Conservation (phyloP, 1,140 invertebrate genomes). For the Nylanderia fulva region DNA sequence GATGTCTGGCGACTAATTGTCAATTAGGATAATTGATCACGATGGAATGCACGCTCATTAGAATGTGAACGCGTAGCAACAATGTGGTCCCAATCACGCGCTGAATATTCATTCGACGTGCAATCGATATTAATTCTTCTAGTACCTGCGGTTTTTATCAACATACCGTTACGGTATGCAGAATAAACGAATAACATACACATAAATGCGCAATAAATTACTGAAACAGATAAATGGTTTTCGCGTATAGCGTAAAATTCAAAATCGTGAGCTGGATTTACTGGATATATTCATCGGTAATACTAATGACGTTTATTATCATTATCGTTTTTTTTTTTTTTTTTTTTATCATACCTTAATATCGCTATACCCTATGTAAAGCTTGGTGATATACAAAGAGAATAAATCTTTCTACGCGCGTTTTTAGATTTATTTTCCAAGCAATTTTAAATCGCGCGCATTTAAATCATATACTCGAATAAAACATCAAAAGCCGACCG, state of each 20-base stretch:
- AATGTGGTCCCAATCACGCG: constrained; percentile 45
- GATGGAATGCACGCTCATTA: constrained; percentile 41
- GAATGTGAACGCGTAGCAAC: constrained; percentile 36
- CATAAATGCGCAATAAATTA: constrained; percentile 45
- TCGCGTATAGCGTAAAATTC: constrained; percentile 29
- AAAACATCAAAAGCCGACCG: constrained; percentile 35
- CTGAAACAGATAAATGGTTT: constrained; percentile 20
- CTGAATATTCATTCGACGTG: constrained; percentile 66
- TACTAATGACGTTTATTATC: not conserved
- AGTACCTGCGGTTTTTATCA: constrained; percentile 45
- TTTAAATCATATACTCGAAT: constrained; percentile 19
- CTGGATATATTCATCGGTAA: not conserved
- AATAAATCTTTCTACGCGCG: not conserved
- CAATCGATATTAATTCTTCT: constrained; percentile 57
- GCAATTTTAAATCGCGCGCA: not conserved
- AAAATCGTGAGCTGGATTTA: not conserved
- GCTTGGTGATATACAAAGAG: not conserved
- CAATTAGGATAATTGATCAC: constrained; percentile 62
- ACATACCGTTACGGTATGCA: constrained; percentile 15
- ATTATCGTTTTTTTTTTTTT: not conserved
- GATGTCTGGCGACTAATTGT: constrained; percentile 40
- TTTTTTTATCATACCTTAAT: not conserved
- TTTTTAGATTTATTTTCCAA: not conserved
- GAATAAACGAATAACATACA: constrained; percentile 32
- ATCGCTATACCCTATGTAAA: not conserved